Evolutionary conservation across 2,888 invertebrate species (phyloP), one percentile per base, ranked within the genome.

Genomic region (Tipula confusa): DNA sequence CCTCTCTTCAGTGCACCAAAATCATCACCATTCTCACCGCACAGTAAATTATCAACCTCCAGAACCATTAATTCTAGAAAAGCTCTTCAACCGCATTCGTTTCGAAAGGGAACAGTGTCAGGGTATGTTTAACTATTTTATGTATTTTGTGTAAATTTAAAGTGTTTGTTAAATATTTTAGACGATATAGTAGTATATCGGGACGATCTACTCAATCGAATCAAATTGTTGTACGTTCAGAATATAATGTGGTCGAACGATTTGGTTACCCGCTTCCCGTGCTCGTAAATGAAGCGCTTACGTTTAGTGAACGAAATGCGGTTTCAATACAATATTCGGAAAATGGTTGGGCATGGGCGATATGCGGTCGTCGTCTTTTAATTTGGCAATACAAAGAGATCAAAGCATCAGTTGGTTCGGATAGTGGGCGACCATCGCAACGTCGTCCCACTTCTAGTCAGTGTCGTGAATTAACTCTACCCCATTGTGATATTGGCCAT

Each of bases 401-500:
- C 2, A 85, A 84, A 5, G 79, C 84, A 3, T 87, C 88, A 0
- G 86, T 87, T 0, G 85, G 83, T 4, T 84, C n/a, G 29, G 87
- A 86, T 79, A 64, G 85, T 13, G 43, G 84, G 2, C 89, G 91
- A 29, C 90, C 90, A 6, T 90, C 92, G 13, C 91, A 91, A 85
- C 88, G 90, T 33, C 88, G 90, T 81, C 87, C 86, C 1, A 86
- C 88, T 1, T 87, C 90, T 82, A 92, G 91, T 1, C 94, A 95
- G 80, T 97, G 97, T 86, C 92, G 96, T 43, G 98, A 98, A 88
- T 90, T 98, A 13, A 94, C 95, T 0, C 89, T 98, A 64, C 98
- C 98, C 0, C 96, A 97, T 85, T 97, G 97, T 86, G 98, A 98
- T 89, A 91, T 98, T 15, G 96, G 96, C 0, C 98, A 98, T 88